Conservation (phyloP, 2,797 vertebrate genomes). For the Hylomyscus alleni region DNA sequence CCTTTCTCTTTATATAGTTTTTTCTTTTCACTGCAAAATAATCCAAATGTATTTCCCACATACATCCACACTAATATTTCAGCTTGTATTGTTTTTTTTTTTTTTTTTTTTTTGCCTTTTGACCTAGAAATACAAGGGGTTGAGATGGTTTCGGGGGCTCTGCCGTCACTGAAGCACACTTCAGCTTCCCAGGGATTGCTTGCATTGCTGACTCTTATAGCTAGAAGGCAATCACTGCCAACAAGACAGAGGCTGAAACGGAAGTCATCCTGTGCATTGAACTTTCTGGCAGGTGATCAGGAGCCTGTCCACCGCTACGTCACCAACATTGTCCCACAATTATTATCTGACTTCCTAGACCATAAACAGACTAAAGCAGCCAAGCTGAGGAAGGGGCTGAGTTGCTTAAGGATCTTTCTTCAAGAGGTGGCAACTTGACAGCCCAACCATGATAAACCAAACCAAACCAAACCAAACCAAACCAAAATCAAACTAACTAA, state of each 20-base stretch:
- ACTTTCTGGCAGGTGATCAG: neutral
- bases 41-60: neutral
- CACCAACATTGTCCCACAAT: neutral
- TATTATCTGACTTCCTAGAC: neutral
- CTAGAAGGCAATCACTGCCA: neutral
- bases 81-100: neutral
- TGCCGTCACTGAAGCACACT: neutral
- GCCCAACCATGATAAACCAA: neutral
- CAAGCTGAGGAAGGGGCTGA: neutral
- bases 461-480: neutral
- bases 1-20: neutral
- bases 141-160: neutral
- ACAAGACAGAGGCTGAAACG: neutral
- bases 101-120: neutral
- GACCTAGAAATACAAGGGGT: neutral
- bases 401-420: neutral
- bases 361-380: constrained; percentile 1
- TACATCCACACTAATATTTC: neutral
- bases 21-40: constrained; percentile 25
- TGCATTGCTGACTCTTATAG: neutral
- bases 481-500: too few relatives aligned
- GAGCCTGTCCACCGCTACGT: neutral
- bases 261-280: neutral
- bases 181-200: neutral
- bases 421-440: neutral